These are phyloP conservation scores for Porites evermanni DNA, from an alignment of 92 coral and sea anemone genomes.

Conservation along the genomic window DNA sequence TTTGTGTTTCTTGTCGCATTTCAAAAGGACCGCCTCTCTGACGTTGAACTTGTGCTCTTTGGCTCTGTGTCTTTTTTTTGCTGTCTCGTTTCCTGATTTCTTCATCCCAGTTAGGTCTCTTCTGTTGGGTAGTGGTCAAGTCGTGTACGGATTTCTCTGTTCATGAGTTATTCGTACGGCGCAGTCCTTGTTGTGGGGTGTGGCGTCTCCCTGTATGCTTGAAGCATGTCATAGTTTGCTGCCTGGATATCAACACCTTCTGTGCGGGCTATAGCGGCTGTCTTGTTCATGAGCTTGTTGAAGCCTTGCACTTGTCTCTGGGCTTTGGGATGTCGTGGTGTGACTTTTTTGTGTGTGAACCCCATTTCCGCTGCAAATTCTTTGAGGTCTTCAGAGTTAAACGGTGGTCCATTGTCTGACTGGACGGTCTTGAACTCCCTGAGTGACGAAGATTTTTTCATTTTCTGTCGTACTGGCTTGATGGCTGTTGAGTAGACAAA, in stretches of 20 bases:
- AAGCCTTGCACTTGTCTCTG: conserved; percentile 30
- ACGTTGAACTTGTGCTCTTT: conserved; percentile 48
- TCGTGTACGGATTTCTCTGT: background rate
- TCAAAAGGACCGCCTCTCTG: conserved; percentile 69
- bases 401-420: conserved; percentile 64
- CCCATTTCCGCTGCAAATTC: conserved; percentile 25
- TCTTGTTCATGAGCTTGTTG: conserved; percentile 40
- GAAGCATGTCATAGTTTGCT: conserved; percentile 49
- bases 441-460: conserved; percentile 53
- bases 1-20: conserved; percentile 49
- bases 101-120: conserved; percentile 23
- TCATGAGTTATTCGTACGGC: conserved; percentile 28
- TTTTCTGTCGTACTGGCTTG: conserved; percentile 20
- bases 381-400: conserved; percentile 25
- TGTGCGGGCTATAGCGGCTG: conserved; percentile 18
- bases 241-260: conserved; percentile 20
- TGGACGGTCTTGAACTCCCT: conserved; percentile 55
- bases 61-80: conserved; percentile 41
- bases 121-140: background rate
- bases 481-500: conserved; percentile 43
- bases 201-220: conserved; percentile 45
- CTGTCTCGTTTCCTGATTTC: conserved; percentile 61
- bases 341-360: conserved; percentile 47
- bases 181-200: conserved; percentile 66
- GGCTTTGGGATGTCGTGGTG: conserved; percentile 61